phyloP scores from a whole-genome alignment of 2,888 invertebrate genomes.

The Diabrotica balteata region DNA sequence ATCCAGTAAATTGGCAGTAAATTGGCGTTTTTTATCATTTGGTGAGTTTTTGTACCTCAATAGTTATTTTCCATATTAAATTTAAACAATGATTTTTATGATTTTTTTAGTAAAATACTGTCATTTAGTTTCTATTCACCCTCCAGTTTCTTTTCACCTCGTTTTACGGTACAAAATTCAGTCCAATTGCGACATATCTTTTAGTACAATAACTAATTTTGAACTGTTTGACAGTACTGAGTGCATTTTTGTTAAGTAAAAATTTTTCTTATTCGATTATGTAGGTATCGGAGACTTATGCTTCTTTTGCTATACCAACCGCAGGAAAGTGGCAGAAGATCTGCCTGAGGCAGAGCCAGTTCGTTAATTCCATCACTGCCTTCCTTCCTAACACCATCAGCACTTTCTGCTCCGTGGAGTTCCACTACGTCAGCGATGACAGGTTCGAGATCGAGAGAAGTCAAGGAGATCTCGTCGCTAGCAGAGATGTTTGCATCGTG shows the following conservation, averaged over 20 bases:
- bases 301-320: slow-evolving; percentile 86
- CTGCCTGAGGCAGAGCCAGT: slow-evolving; percentile 80
- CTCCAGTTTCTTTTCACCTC: no score
- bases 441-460: slow-evolving; percentile 74
- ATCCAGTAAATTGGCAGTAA: no score
- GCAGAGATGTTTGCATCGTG: slow-evolving; percentile 77
- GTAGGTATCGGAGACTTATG: slow-evolving; percentile 77
- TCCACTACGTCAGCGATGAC: slow-evolving; percentile 80
- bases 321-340: slow-evolving; percentile 82
- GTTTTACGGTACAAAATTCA: background rate
- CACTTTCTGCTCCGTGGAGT: slow-evolving; percentile 77
- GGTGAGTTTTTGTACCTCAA: no score
- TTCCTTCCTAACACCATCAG: slow-evolving; percentile 79
- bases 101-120: no score
- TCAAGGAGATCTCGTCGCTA: slow-evolving; percentile 83
- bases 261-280: background rate
- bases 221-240: no score
- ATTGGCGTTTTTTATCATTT: no score
- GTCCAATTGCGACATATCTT: background rate
- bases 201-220: no score
- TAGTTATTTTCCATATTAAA: no score
- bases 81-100: no score
- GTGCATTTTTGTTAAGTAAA: no score
- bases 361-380: slow-evolving; percentile 78
- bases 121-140: no score